Evolutionary conservation across 1,140 invertebrate genomes (phyloP), one percentile per base, ranked within the genome.

Genomic region (Drosophila sp.): DNA sequence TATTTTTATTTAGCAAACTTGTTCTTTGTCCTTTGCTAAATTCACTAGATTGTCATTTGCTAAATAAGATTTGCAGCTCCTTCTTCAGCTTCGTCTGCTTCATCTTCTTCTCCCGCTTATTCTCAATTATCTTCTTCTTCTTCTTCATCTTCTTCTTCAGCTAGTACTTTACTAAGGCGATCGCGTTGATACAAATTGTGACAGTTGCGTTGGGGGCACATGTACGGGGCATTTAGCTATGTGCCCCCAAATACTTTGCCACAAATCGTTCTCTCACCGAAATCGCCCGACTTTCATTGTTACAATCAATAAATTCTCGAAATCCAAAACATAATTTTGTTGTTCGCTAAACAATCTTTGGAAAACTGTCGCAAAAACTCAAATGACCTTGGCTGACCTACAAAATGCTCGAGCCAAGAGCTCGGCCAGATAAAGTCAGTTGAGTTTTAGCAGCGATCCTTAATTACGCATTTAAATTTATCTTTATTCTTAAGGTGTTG

Each of bases 21-120:
- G 69, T 54, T 29, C 41, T 66, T 56, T 67, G 43, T 53, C 50
- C 25, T 62, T 63, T 51, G 57, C 67, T 73, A 75, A 78, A 65
- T 64, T 67, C 45, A 56, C 83, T 89, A 77, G 79, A 89, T 89
- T 87, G 83, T 83, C 83, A 73, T 82, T 89, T 82, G 82, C 83
- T 82, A 89, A 78, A 70, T 67, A 70, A 65, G 59, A 34, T 61
- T 77, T 50, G n/a, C 45, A 58, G 40, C 45, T 25, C 16, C n/a
- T 18, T 14, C 32, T 2, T n/a, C n/a, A n/a, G n/a, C 38, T n/a
- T 46, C 41, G 48, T 13, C 53, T 18, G 46, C 29, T 50, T 63
- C 40, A 43, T 46, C 40, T 16, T 45, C 7, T 29, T 45, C 18
- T 59, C 64, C 50, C 41, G 18, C 38, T 8, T n/a, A n/a, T n/a